Base-by-base conservation (phyloP, 2,797 vertebrate genomes). In the Cirrhinus molitorella region DNA sequence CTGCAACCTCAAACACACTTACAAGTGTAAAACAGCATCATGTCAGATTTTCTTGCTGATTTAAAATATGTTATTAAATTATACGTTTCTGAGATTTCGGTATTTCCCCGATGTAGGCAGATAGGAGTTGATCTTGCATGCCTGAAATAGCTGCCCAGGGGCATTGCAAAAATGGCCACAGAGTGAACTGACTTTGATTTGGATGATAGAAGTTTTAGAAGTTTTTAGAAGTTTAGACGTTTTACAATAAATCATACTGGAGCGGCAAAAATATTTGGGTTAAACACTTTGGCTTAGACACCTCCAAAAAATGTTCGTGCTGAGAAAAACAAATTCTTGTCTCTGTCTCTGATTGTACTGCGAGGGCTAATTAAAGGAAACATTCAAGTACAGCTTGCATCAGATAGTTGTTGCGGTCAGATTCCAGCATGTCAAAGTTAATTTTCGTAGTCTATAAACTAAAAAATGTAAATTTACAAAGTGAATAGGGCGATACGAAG, bases 301-400 rank as follows among this genome's bases (percentile, higher is more conserved):
- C 75, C 79, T 77, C 51, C 65, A 71, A 81, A 67, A 83, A 81
- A 43, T 81, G 51, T 81, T 34, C 34, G 63, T 77, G 85, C 80
- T 51, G 57, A 85, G 84, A 76, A 79, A 55, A 67, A 75, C 79
- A 74, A 65, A 51, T 66, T 83, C 57, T 67, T 81, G 83, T 76
- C 74, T 80, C 49, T 25, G 83, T 45, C 80, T 79, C 25, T 10
- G 10, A n/a, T 68, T 85, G 43, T 68, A 68, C 84, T 83, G 71
- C 43, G 72, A 71, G 21, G 25, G 17, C 80, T 86, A 87, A 88
- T 87, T 85, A 78, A 75, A 87, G 81, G 75, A 85, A 88, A 84
- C 61, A 76, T 70, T 82, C 23, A 28, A 63, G 78, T 67, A 65
- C 80, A 85, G 51, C 83, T 70, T 68, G 73, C 68, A 67, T 72